A percentile compares a stretch with the other conserved stretches of the same genome.
Evolutionary conservation across 2,797 vertebrate species (phyloP).

Genomic region (Myoxocephalus aenaeus): DNA sequence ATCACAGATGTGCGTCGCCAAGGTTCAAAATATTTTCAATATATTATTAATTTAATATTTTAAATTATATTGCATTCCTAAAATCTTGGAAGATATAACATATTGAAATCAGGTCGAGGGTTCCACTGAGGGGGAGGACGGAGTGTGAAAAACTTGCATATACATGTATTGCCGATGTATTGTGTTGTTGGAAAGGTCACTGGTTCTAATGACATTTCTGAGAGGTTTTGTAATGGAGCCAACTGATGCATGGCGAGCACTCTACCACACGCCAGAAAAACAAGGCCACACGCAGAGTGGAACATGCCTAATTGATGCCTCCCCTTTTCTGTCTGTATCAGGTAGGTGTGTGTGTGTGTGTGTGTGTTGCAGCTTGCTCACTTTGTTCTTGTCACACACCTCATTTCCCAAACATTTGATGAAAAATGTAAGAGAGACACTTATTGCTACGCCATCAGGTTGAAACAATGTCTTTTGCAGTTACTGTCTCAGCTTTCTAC

Average conservation of each 20-base stretch:
- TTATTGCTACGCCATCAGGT: slow-evolving; percentile 59
- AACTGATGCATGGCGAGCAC: slow-evolving; percentile 59
- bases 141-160: slow-evolving; percentile 13
- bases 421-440: slow-evolving; percentile 47
- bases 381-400: slow-evolving; percentile 56
- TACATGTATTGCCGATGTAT: slow-evolving; percentile 11
- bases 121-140: neutral
- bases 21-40: neutral
- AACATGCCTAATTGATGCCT: slow-evolving; percentile 66
- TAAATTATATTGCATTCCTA: neutral
- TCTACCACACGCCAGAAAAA: slow-evolving; percentile 40
- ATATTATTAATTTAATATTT: no score
- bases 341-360: slow-evolving; percentile 17
- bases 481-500: slow-evolving; percentile 35
- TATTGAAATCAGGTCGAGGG: slow-evolving; percentile 6
- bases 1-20: neutral
- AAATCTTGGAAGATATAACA: neutral
- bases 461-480: slow-evolving; percentile 54
- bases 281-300: slow-evolving; percentile 37
- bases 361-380: slow-evolving; percentile 17
- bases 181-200: slow-evolving; percentile 76
- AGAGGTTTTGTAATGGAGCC: slow-evolving; percentile 66
- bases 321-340: slow-evolving; percentile 18
- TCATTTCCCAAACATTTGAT: slow-evolving; percentile 54
- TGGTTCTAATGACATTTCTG: slow-evolving; percentile 76